These are phyloP conservation scores for Penaeus vannamei DNA, from an alignment of 1,140 invertebrate genomes.

Conservation along the genomic window DNA sequence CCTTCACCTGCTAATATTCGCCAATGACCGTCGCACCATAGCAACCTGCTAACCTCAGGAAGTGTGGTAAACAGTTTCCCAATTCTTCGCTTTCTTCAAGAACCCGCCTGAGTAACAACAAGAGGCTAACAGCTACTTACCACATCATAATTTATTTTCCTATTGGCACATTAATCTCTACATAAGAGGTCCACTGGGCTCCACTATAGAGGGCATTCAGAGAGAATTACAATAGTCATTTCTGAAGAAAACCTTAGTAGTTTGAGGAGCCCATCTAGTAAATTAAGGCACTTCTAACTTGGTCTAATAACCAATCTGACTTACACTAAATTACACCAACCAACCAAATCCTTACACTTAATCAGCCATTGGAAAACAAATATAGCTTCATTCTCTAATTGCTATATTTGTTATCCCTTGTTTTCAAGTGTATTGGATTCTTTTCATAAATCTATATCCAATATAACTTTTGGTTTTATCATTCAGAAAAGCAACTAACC, in stretches of 20 bases:
- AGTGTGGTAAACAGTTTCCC: neutral
- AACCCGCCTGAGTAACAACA: too few species aligned
- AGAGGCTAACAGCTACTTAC: too few species aligned
- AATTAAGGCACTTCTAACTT: slow-evolving; percentile 5
- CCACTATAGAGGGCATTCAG: slow-evolving; percentile 41
- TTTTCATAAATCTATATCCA: too few species aligned
- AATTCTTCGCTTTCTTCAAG: neutral
- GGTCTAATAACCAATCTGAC: too few species aligned
- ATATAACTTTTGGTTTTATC: too few species aligned
- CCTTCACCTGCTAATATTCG: slow-evolving; percentile 48
- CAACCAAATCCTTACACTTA: too few species aligned
- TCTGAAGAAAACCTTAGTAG: neutral
- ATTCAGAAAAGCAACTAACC: too few species aligned
- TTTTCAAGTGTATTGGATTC: too few species aligned
- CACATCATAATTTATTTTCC: neutral
- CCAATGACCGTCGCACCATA: slow-evolving; percentile 12
- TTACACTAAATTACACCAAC: too few species aligned
- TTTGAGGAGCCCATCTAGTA: neutral
- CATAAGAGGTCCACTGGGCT: slow-evolving; percentile 35
- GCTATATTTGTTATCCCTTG: too few species aligned
- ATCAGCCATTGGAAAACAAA: too few species aligned
- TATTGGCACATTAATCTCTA: slow-evolving; percentile 58
- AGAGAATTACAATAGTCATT: slow-evolving; percentile 5
- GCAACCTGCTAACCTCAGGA: slow-evolving; percentile 34
- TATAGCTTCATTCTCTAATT: too few species aligned